Evolutionary conservation across 2,888 invertebrate genomes (phyloP), one percentile per base, ranked within the genome.

Genomic region (Ceramica pisi): DNA sequence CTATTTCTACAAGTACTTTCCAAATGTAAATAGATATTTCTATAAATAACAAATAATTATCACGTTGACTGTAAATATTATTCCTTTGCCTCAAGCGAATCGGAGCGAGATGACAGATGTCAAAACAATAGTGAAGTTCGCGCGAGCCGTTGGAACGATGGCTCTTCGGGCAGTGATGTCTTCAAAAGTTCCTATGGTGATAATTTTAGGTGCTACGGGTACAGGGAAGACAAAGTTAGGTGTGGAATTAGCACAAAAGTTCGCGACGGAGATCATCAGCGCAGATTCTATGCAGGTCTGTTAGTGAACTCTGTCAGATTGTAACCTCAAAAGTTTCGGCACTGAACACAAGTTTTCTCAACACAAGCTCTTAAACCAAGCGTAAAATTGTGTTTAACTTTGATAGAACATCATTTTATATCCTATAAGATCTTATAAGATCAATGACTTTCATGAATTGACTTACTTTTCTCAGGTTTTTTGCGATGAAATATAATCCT

Each of bases 201-300:
- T 99, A 64, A 97, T 99, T 94, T 96, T 99, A 83, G 99, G 99
- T 86, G 98, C 99, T 46, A 99, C 99, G 53, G 99, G 99, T 14
- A 98, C 98, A 9, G 99, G 99, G 70, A 99, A 99, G 96, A 99
- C 99, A 1, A 99, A 99, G 94, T 96, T 99, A 84, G 98, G 99
- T 71, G 96, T 99, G 72, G 98, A 99, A 96, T 95, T 99, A 81
- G 99, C 99, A 0, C 97, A 97, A 87, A 97, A 96, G 90, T 99
- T 98, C 92, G 96, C 96, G 82, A 98, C 99, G 38, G 99, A 99
- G 97, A 98, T 99, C 71, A 98, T 99, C 75, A 99, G 99, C 90
- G 99, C 99, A 0, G 99, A 99, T 97, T 99, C 99, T 26, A 99
- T 99, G 99, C 99, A 99, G 97, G 99, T 99, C 90, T 85, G 89